Conservation (phyloP, 2,113 vertebrate genomes). For the Psilopogon haemacephalus region DNA sequence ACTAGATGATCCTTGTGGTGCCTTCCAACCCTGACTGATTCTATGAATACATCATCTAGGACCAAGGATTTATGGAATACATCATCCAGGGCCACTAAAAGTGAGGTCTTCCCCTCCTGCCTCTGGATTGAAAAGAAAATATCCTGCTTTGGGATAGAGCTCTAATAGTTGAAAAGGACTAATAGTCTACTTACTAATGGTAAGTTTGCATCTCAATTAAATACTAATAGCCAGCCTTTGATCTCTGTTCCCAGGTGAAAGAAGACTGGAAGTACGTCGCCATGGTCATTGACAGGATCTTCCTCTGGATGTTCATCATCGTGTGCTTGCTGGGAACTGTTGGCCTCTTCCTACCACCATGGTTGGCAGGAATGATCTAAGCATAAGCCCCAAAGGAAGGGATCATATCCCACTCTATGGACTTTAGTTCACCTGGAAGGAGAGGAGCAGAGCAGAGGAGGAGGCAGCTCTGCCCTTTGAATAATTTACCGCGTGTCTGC, state of each 20-base stretch:
- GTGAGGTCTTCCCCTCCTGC: accelerated
- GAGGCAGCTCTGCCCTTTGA: not conserved
- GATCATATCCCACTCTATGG: not conserved
- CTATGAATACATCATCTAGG: too few species aligned
- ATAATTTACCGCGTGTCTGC: not conserved
- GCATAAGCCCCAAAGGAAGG: not conserved
- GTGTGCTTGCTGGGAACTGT: slow-evolving; percentile 94
- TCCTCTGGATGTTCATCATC: slow-evolving; percentile 97
- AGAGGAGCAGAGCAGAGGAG: not conserved
- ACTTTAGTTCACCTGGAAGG: slow-evolving; percentile 19
- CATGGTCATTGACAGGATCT: slow-evolving; percentile 98
- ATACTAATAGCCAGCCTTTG: accelerated
- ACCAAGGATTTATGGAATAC: too few species aligned
- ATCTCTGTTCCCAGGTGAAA: slow-evolving; percentile 82
- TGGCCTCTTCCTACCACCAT: slow-evolving; percentile 95
- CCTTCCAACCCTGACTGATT: too few species aligned
- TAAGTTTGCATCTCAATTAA: not conserved
- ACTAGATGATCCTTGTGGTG: too few species aligned
- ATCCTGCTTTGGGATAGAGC: not conserved
- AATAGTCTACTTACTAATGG: not conserved
- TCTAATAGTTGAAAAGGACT: too few species aligned
- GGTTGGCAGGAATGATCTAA: slow-evolving; percentile 97
- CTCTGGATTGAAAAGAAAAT: not conserved
- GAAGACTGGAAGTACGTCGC: slow-evolving; percentile 99
- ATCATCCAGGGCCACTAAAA: not conserved